phyloP scores from a whole-genome alignment of 2,888 invertebrate species.

The Melanophora roralis region DNA sequence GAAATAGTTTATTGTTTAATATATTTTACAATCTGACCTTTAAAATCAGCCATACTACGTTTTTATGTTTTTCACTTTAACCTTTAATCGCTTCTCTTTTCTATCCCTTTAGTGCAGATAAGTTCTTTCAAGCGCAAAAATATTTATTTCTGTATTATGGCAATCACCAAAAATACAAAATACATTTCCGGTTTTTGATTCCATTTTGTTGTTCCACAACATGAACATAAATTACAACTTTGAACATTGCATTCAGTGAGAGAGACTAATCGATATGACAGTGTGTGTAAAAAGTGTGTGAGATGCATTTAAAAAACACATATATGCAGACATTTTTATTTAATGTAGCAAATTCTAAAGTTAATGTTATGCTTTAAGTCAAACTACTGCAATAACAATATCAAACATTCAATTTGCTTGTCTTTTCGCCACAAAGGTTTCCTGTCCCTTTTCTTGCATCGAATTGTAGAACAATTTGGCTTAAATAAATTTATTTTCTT shows the following conservation, averaged over 20 bases:
- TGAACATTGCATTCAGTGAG: neutral
- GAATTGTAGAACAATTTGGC: neutral
- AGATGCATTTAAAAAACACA: neutral
- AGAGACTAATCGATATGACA: too few relatives aligned
- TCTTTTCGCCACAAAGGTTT: neutral
- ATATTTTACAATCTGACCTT: too few relatives aligned
- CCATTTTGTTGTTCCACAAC: constrained; percentile 36
- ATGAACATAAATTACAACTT: constrained; percentile 31
- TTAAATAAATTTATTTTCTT: too few relatives aligned
- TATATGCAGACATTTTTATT: neutral
- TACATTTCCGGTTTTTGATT: constrained; percentile 43
- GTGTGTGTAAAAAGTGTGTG: neutral
- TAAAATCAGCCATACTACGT: too few relatives aligned
- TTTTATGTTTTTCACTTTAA: too few relatives aligned
- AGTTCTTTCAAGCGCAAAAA: too few relatives aligned
- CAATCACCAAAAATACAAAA: constrained; percentile 1
- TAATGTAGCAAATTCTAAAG: neutral
- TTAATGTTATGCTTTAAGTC: neutral
- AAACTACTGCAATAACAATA: neutral
- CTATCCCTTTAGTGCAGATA: too few relatives aligned
- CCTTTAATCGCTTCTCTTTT: too few relatives aligned
- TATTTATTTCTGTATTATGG: too few relatives aligned
- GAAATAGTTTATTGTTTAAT: too few relatives aligned
- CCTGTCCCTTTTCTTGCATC: neutral
- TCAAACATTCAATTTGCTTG: constrained; percentile 7